Conservation (phyloP, 2,888 invertebrate species). For the Leptinotarsa rubiginosa region DNA sequence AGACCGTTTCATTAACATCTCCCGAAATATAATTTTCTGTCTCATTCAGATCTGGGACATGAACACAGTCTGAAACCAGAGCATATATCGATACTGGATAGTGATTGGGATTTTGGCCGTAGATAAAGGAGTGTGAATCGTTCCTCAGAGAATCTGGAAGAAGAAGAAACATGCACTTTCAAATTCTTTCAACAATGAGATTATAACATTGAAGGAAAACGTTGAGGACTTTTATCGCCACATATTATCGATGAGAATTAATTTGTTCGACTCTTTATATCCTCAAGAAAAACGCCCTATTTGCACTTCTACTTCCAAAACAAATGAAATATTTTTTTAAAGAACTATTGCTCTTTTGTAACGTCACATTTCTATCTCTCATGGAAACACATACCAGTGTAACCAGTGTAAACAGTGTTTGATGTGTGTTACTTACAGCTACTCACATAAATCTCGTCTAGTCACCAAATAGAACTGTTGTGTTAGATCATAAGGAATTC, state of each 20-base stretch:
- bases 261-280: too few species aligned
- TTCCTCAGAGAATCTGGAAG: constrained; percentile 64
- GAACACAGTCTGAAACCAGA: constrained; percentile 68
- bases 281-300: too few species aligned
- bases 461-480: constrained; percentile 68
- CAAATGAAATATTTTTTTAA: too few species aligned
- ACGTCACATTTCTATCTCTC: too few species aligned
- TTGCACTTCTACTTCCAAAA: too few species aligned
- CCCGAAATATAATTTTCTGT: constrained; percentile 18
- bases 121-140: constrained; percentile 70
- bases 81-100: constrained; percentile 73
- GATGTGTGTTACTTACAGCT: neutral
- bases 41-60: constrained; percentile 30
- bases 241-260: too few species aligned
- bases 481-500: constrained; percentile 41
- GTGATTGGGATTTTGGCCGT: constrained; percentile 71
- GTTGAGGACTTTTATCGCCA: too few species aligned
- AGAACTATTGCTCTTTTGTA: too few species aligned
- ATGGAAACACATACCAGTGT: too few species aligned
- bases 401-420: too few species aligned
- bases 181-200: neutral
- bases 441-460: neutral
- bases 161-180: constrained; percentile 38
- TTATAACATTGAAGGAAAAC: too few species aligned
- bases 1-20: neutral